A percentile compares a stretch with the other conserved stretches of the same genome.
Evolutionary conservation across 1,140 invertebrate genomes (phyloP).

Genomic region (Caenorhabditis briggsae): DNA sequence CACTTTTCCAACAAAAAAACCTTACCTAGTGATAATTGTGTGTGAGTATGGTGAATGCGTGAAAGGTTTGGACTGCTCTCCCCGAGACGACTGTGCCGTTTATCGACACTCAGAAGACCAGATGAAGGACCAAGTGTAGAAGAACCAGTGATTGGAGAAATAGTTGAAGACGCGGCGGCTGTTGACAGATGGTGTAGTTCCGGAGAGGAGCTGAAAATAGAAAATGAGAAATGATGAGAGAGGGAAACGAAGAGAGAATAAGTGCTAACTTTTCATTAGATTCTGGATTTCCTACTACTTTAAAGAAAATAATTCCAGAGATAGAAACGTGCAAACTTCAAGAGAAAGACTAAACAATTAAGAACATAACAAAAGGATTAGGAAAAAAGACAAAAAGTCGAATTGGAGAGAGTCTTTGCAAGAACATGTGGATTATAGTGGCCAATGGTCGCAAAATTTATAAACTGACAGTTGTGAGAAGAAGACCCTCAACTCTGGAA

Average conservation of each 20-base stretch:
- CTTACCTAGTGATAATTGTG: conserved; percentile 56
- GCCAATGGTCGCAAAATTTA: background rate
- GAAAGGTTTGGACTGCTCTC: conserved; percentile 59
- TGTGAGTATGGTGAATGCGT: conserved; percentile 56
- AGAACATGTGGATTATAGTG: background rate
- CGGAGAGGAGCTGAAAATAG: conserved; percentile 45
- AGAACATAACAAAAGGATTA: background rate
- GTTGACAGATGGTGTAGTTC: conserved; percentile 52
- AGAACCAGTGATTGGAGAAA: background rate
- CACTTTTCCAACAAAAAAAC: too few relatives aligned
- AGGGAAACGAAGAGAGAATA: background rate
- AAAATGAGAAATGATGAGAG: background rate
- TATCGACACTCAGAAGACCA: conserved; percentile 14
- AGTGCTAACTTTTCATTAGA: too few relatives aligned
- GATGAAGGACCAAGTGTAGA: conserved; percentile 8
- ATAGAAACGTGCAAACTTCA: background rate
- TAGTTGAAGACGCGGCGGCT: background rate
- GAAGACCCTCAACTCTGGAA: background rate
- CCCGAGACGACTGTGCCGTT: conserved; percentile 40
- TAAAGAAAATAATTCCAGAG: too few relatives aligned
- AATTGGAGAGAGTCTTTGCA: too few relatives aligned
- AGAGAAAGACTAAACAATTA: background rate
- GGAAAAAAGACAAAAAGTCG: background rate
- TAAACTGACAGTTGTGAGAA: background rate
- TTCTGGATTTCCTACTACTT: too few relatives aligned